Evolutionary conservation across 1,140 invertebrate species (phyloP).

Genomic region (Drosophila arizonae): DNA sequence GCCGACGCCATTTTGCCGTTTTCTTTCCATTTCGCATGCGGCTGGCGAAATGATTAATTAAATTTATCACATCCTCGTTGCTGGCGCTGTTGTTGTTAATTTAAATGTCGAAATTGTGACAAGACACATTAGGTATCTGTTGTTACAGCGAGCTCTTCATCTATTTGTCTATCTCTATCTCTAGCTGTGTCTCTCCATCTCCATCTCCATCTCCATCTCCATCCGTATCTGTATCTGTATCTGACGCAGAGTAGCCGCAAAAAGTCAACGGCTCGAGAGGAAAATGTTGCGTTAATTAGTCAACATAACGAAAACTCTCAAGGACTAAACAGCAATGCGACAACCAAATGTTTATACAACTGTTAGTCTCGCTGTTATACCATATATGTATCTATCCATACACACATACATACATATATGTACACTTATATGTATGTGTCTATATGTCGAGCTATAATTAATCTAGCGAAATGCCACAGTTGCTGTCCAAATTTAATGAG

Average conservation of each 20-base stretch:
- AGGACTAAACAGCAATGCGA: constrained; percentile 19
- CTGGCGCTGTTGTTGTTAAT: constrained; percentile 63
- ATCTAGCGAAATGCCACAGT: constrained; percentile 36
- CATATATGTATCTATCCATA: background rate
- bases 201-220: background rate
- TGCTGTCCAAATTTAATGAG: constrained; percentile 49
- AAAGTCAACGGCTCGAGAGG: constrained; percentile 16
- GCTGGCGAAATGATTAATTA: constrained; percentile 71
- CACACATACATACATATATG: background rate
- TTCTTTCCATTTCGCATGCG: constrained; percentile 48
- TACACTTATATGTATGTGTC: background rate
- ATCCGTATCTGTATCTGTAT: constrained; percentile 19
- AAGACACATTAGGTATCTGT: constrained; percentile 68
- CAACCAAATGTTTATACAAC: constrained; percentile 44
- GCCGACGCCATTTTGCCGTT: constrained; percentile 63
- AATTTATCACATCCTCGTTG: constrained; percentile 74
- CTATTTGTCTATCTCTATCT: constrained; percentile 14
- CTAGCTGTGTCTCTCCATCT: constrained; percentile 20
- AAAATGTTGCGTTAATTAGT: constrained; percentile 71
- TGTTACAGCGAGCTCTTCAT: constrained; percentile 17
- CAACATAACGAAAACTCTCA: constrained; percentile 42
- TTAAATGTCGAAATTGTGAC: constrained; percentile 75
- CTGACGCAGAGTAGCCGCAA: constrained; percentile 26
- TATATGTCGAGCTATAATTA: constrained; percentile 26
- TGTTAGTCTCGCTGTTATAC: constrained; percentile 27